Evolutionary conservation across 2,797 vertebrate genomes (phyloP).

Genomic region (Odontamblyopus rebecca): DNA sequence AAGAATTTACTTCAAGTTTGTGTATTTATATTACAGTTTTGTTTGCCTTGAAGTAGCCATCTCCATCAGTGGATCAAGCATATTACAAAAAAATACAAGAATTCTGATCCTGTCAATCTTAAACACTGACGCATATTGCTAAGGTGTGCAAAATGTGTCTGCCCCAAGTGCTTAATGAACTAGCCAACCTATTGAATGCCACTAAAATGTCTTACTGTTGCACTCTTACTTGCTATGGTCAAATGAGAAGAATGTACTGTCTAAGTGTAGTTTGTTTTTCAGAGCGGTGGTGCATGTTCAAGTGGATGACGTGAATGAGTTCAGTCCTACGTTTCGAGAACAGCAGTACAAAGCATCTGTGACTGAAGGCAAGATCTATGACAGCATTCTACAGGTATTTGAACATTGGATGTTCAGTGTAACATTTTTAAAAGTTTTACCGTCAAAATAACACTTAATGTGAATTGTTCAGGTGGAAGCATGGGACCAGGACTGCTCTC

Average conservation of each 20-base stretch:
- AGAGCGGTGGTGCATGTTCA: constrained; percentile 98
- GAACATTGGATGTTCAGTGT: background rate
- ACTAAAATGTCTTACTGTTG: no score
- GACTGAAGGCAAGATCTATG: constrained; percentile 94
- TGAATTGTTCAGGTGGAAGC: constrained; percentile 85
- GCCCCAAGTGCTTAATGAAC: background rate
- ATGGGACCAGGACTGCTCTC: constrained; percentile 93
- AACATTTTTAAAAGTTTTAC: background rate
- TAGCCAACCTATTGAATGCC: background rate
- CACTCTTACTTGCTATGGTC: no score
- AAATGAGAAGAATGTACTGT: no score
- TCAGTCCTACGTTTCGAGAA: constrained; percentile 90
- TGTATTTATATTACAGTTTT: background rate
- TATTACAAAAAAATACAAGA: background rate
- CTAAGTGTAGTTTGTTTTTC: background rate
- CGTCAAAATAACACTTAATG: background rate
- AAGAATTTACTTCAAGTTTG: background rate
- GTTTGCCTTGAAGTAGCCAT: background rate
- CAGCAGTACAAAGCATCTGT: constrained; percentile 85
- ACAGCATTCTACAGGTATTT: constrained; percentile 87
- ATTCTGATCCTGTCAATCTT: no score
- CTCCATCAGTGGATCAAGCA: background rate
- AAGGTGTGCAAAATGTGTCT: no score
- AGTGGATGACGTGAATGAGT: constrained; percentile 96
- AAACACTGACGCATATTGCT: no score